Percentiles rank a stretch among this genome's conserved stretches.
Evolutionary conservation across 2,797 vertebrate species (phyloP).

Genomic region (Parauchenoglanis ngamensis): DNA sequence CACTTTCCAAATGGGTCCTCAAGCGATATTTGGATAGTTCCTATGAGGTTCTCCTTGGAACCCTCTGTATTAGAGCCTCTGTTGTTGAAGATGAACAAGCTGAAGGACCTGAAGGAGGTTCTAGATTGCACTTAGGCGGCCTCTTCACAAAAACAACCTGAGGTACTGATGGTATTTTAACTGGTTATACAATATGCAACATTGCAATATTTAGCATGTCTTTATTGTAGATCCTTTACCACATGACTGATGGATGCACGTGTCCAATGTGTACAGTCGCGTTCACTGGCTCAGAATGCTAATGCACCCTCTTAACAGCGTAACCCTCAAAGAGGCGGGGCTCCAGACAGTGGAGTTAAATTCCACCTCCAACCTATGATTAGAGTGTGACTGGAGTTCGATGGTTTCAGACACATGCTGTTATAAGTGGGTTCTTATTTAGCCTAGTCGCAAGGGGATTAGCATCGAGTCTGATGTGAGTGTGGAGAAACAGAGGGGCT

Average conservation of each 20-base stretch:
- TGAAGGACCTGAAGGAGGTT: too few species aligned
- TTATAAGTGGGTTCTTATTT: conserved; percentile 76
- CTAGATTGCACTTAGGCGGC: neutral
- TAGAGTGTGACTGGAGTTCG: conserved; percentile 15
- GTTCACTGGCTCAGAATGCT: neutral
- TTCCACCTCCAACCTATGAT: conserved; percentile 10
- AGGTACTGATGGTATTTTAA: neutral
- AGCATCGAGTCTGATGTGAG: conserved; percentile 50
- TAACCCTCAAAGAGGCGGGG: neutral
- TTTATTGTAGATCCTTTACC: neutral
- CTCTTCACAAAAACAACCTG: neutral
- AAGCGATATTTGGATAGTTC: neutral
- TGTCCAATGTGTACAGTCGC: neutral
- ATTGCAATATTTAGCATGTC: neutral
- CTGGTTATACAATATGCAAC: neutral
- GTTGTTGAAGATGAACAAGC: neutral
- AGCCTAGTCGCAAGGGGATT: conserved; percentile 75
- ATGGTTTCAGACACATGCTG: conserved; percentile 56
- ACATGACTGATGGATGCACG: neutral
- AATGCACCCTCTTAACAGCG: neutral
- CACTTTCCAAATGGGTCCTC: neutral
- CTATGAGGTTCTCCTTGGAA: neutral
- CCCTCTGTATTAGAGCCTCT: neutral
- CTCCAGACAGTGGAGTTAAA: conserved; percentile 26
- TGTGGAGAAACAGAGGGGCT: conserved; percentile 67